Evolutionary conservation across 2,888 invertebrate genomes (phyloP).

Genomic region (Xanthostigma xanthostigma): DNA sequence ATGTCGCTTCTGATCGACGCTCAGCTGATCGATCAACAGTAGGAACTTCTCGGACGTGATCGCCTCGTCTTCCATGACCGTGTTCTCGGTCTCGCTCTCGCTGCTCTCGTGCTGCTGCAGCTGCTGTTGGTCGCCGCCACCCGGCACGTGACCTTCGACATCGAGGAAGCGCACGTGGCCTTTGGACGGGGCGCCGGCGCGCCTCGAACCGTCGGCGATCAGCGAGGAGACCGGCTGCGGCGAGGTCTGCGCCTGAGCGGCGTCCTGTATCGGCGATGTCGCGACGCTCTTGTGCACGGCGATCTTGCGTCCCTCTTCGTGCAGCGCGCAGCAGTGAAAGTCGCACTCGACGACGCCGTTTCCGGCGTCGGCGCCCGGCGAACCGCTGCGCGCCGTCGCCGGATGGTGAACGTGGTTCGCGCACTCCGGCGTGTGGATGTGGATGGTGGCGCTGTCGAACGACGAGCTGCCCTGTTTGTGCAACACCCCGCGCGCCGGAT

Average conservation of each 20-base stretch:
- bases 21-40: constrained; percentile 81
- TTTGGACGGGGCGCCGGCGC: constrained; percentile 31
- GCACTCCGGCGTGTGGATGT: constrained; percentile 73
- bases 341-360: constrained; percentile 64
- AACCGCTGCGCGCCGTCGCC: constrained; percentile 48
- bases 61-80: constrained; percentile 81
- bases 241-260: constrained; percentile 43
- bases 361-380: constrained; percentile 38
- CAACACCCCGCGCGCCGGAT: constrained; percentile 23
- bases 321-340: constrained; percentile 89
- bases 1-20: constrained; percentile 82
- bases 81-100: constrained; percentile 87
- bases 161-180: constrained; percentile 78
- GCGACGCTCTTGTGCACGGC: constrained; percentile 86
- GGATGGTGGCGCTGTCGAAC: constrained; percentile 54
- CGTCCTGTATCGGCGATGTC: constrained; percentile 82
- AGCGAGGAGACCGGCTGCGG: constrained; percentile 43
- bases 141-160: constrained; percentile 41
- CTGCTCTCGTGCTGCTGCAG: constrained; percentile 67
- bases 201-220: constrained; percentile 7
- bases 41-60: constrained; percentile 85
- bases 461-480: constrained; percentile 11
- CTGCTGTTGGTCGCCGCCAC: constrained; percentile 27
- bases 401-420: constrained; percentile 51
- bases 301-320: constrained; percentile 83